These are phyloP conservation scores for Sclerodermus sp. DNA, from an alignment of 2,888 invertebrate species.

Conservation along the genomic window DNA sequence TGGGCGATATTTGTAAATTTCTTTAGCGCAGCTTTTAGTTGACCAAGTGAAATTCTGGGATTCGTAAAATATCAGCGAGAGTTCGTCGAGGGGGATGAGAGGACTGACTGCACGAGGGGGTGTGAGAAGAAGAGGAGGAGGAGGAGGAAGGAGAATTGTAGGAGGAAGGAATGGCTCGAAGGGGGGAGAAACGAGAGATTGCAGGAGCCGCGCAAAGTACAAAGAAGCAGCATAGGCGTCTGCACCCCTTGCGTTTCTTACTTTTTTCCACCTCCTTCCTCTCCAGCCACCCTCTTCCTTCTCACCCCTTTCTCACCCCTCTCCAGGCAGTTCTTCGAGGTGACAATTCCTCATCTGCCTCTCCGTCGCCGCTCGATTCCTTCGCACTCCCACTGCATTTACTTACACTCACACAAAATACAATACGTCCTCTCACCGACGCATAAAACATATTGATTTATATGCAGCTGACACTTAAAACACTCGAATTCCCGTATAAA, in stretches of 20 bases:
- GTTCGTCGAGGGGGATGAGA: slow-evolving; percentile 4
- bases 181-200: slow-evolving; percentile 1
- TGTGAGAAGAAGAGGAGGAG: background rate
- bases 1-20: too few species aligned
- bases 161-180: slow-evolving; percentile 2
- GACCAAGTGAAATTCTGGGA: too few species aligned
- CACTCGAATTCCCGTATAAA: too few species aligned
- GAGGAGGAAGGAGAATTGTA: background rate
- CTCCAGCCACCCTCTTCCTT: slow-evolving; percentile 9
- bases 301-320: too few species aligned
- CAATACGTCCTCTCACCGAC: too few species aligned
- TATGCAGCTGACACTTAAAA: too few species aligned
- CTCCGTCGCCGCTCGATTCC: slow-evolving; percentile 43
- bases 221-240: background rate
- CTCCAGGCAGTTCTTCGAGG: slow-evolving; percentile 21
- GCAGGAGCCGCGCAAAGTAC: background rate
- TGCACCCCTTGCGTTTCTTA: slow-evolving; percentile 18
- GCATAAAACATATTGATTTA: too few species aligned
- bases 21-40: too few species aligned
- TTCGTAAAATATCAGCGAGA: background rate
- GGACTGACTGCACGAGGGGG: slow-evolving; percentile 19
- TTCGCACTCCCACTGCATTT: slow-evolving; percentile 39
- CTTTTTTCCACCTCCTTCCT: slow-evolving; percentile 12
- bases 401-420: slow-evolving; percentile 43
- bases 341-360: slow-evolving; percentile 52